Base-by-base conservation (phyloP, 2,113 vertebrate species). In the Chiloscyllium plagiosum region DNA sequence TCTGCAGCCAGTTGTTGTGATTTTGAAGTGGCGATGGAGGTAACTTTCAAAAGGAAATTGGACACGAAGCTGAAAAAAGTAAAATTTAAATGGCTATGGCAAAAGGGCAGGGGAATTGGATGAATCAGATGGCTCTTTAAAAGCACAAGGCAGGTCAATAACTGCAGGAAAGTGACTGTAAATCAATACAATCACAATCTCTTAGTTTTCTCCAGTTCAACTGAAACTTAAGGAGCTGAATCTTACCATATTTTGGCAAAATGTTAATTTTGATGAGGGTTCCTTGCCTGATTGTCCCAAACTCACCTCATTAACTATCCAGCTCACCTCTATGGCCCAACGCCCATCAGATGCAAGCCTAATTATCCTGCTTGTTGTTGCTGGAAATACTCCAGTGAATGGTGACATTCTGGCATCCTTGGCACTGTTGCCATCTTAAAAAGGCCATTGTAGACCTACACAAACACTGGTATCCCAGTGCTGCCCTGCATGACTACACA, bases 41-140 rank as follows among this genome's bases (percentile, higher is more conserved):
- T 83, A 42, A 83, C 80, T 83, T 83, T 83, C 80, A 83, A 83
- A 83, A 83, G 19, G 37, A 42, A 83, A 83, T 83, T 83, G 80
- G 37, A 47, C 20, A 42, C 1, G 7, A 22, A 83, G 17, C 17
- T 83, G 37, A 20, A 83, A 22, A 61, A 83, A 19, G 37, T 42
- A 83, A 47, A 20, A 42, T 20, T 83, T 47, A 19, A 42, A 83
- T 17, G 37, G 37, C 20, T 42, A 6, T 83, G 17, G 33, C 12
- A 15, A 80, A 80, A 80, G 33, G 4, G 37, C 37, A 83, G 80
- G 80, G 80, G 37, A 47, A 19, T 47, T 20, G 80, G 37, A 47
- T 37, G 1, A 83, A 7, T 83, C 42, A 37, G 37, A 22, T 83
- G 20, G 17, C 15, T 83, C 80, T 83, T 47, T 83, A 42, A 83